These are phyloP conservation scores for Arvicanthis niloticus DNA, from an alignment of 2,113 vertebrate species.

Conservation along the genomic window DNA sequence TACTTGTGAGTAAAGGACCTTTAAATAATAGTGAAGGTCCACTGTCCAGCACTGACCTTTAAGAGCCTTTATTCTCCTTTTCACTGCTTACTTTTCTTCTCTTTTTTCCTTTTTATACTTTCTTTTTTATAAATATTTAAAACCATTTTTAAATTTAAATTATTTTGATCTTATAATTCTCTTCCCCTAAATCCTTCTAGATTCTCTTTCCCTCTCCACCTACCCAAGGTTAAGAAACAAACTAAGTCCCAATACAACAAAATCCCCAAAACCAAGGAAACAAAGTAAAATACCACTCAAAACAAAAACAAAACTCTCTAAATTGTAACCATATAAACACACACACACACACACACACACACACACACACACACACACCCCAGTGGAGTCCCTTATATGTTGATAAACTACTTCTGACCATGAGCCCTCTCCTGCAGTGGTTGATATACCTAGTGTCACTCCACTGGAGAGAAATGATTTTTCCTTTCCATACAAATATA, in stretches of 20 bases:
- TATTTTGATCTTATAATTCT: neutral
- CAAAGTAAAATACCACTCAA: neutral
- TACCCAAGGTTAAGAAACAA: neutral
- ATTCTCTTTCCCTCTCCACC: neutral
- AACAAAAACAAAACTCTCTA: neutral
- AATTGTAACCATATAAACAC: neutral
- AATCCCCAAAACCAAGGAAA: neutral
- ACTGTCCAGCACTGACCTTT: neutral
- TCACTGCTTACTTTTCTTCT: constrained; percentile 80
- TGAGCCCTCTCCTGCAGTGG: neutral
- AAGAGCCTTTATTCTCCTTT: neutral
- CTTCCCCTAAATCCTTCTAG: neutral
- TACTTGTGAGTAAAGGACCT: neutral
- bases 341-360: too few relatives aligned
- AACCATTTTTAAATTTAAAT: neutral
- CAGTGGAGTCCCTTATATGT: neutral
- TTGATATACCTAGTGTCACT: neutral
- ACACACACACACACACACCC: neutral
- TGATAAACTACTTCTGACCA: neutral
- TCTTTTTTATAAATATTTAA: neutral
- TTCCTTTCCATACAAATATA: neutral
- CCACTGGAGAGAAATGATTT: neutral
- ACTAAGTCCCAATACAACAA: neutral
- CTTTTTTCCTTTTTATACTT: neutral
- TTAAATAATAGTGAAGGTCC: accelerated